Base-by-base conservation (phyloP, 1,140 invertebrate genomes). In the Panagrolaimus sp. region DNA sequence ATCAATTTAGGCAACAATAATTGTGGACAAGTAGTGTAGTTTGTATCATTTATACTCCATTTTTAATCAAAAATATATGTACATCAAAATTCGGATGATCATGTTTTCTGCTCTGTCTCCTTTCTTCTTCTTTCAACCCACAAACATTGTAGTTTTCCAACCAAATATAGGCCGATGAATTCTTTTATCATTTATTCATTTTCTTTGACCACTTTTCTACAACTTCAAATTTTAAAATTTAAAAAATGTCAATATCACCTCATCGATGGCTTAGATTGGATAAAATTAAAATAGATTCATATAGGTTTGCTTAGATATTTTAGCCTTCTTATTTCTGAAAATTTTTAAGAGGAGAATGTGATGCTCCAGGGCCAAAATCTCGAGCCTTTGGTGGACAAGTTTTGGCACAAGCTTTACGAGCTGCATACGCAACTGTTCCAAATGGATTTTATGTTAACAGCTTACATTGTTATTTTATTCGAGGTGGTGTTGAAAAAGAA, bases 401-500 rank as follows among this genome's bases (percentile, higher is more conserved):
- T 2, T n/a, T 66, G 2, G 45, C 64, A 38, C 64, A 66, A 66
- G 64, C 64, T 9, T 66, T 66, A 31, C n/a, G 16, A 0, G 64
- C 64, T n/a, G 45, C 64, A 9, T 45, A 45, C 0, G 23, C 31
- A 7, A 66, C 64, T 23, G 64, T 66, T 9, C 64, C 64, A 46
- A 27, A 46, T 9, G 64, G 45, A 46, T 66, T 66, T 48, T 48
- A 14, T 11, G 66, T 75, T 5, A 81, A 83, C 66, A 84, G 83
- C 74, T 67, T 84, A 25, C 83, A 84, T 51, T 79, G 76, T 57
- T 84, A 84, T 69, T 84, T 83, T 53, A 71, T 83, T 45, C 72
- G 71, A 20, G 70, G 71, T 73, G 83, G 83, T 82, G 42, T 44
- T 13, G 64, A 66, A 25, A 66, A 66, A 47, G 71, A 70, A 14